These are phyloP conservation scores for Amia ocellicauda DNA, from an alignment of 2,113 vertebrate genomes.

Conservation along the genomic window DNA sequence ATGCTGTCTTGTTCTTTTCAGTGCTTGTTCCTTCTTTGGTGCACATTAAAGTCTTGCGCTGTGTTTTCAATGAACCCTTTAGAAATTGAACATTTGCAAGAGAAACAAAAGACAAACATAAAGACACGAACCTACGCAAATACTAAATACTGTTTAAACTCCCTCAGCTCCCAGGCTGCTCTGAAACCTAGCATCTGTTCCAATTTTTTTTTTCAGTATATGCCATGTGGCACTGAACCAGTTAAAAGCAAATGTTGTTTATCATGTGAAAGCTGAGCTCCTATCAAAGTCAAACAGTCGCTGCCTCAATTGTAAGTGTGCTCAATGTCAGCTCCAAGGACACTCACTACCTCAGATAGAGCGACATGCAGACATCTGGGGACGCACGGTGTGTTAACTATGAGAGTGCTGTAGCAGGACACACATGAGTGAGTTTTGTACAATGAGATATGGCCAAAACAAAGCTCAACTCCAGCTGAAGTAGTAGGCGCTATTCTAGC, in stretches of 20 bases:
- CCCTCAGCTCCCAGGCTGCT: too few relatives aligned
- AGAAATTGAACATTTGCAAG: too few relatives aligned
- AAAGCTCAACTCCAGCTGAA: too few relatives aligned
- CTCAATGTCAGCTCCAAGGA: conserved; percentile 40
- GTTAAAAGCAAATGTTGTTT: conserved; percentile 16
- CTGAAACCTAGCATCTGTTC: not conserved
- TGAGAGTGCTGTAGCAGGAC: not conserved
- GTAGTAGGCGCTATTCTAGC: too few relatives aligned
- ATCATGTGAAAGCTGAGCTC: conserved; percentile 24
- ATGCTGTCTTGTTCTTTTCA: not conserved
- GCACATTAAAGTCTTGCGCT: too few relatives aligned
- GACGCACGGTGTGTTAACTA: conserved; percentile 13
- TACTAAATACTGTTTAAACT: too few relatives aligned
- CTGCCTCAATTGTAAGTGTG: conserved; percentile 22
- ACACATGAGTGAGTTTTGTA: too few relatives aligned
- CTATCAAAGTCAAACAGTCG: conserved; percentile 29
- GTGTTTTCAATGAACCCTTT: too few relatives aligned
- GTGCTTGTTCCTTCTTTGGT: not conserved
- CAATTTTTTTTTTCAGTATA: not conserved
- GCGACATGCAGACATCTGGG: conserved; percentile 19
- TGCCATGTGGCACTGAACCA: not conserved
- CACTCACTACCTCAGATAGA: conserved; percentile 25
- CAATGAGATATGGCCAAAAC: too few relatives aligned
- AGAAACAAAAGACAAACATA: too few relatives aligned
- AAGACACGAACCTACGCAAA: too few relatives aligned